phyloP scores from a whole-genome alignment of 2,797 vertebrate species.

The Helicolenus hilgendorfi region DNA sequence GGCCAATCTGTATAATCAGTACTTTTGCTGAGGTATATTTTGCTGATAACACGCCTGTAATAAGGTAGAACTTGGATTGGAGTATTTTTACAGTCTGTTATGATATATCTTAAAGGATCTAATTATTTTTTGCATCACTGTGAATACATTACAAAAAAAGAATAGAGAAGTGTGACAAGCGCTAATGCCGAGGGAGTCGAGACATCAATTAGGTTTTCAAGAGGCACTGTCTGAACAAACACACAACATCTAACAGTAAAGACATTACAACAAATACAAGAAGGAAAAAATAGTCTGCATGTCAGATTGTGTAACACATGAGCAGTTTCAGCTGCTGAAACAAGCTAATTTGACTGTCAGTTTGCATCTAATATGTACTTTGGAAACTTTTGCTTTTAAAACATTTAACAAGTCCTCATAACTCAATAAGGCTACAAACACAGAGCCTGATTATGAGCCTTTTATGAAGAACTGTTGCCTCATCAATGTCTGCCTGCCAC shows the following conservation, averaged over 20 bases:
- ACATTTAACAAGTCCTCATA: constrained; percentile 18
- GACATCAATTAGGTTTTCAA: neutral
- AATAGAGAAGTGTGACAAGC: neutral
- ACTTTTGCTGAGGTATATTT: neutral
- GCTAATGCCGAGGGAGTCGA: neutral
- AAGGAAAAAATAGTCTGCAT: neutral
- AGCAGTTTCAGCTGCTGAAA: neutral
- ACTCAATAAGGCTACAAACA: constrained; percentile 13
- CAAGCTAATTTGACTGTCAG: neutral
- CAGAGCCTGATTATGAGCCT: constrained; percentile 20
- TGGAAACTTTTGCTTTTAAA: constrained; percentile 29
- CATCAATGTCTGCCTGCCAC: constrained; percentile 41
- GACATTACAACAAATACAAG: neutral
- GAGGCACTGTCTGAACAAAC: neutral
- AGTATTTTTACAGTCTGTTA: neutral
- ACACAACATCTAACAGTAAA: neutral
- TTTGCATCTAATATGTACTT: neutral
- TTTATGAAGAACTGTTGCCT: constrained; percentile 37
- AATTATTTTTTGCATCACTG: neutral
- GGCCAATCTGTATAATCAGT: neutral
- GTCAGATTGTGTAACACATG: neutral
- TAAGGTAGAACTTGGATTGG: neutral
- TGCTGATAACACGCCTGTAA: no score
- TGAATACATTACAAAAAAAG: neutral
- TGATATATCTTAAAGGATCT: neutral